phyloP scores from a whole-genome alignment of 2,797 vertebrate species.

The Rhabdomys pumilio region DNA sequence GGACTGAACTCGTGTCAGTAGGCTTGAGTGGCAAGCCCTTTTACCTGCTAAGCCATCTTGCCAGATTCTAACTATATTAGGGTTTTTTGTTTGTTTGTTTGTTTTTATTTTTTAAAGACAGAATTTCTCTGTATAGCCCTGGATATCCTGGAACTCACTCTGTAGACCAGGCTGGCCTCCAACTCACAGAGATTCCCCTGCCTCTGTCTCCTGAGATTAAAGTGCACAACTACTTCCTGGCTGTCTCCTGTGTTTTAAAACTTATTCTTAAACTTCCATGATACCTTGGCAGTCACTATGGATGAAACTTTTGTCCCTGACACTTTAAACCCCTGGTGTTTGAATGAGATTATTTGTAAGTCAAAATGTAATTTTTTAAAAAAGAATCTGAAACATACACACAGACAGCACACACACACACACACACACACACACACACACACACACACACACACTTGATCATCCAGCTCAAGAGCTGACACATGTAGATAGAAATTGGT shows the following conservation, averaged over 20 bases:
- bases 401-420: background rate
- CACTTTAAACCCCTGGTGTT: constrained; percentile 31
- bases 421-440: background rate
- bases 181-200: background rate
- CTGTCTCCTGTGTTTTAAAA: background rate
- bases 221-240: background rate
- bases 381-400: background rate
- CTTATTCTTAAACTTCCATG: background rate
- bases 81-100: background rate
- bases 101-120: background rate
- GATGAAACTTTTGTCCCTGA: background rate
- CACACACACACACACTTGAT: background rate
- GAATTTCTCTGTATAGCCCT: background rate
- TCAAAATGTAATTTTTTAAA: background rate
- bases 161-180: background rate
- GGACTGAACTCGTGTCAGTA: background rate
- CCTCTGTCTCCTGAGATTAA: background rate
- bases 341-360: constrained; percentile 4
- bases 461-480: background rate
- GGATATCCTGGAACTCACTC: background rate
- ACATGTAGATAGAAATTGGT: background rate
- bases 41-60: background rate
- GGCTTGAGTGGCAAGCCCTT: background rate
- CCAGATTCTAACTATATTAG: background rate
- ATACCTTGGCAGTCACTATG: background rate